phyloP scores from a whole-genome alignment of 2,113 vertebrate genomes.

The Carassius carassius region DNA sequence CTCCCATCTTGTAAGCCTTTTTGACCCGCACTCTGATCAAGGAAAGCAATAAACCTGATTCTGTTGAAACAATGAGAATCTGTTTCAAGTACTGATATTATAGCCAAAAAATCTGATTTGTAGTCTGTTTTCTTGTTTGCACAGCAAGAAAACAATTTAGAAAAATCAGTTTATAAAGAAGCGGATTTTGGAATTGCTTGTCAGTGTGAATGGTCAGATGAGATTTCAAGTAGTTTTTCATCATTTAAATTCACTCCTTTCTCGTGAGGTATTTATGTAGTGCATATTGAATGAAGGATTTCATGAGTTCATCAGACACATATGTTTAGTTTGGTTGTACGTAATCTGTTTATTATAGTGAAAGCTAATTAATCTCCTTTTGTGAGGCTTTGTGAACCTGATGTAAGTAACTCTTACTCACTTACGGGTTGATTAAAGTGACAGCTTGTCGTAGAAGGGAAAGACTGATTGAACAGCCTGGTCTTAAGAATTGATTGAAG shows the following conservation, averaged over 20 bases:
- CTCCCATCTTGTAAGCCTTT: background rate
- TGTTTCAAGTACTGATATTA: background rate
- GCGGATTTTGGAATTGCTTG: no score
- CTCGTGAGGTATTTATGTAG: background rate
- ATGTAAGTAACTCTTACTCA: background rate
- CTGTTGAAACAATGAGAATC: background rate
- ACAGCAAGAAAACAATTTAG: background rate
- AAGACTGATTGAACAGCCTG: slow-evolving; percentile 1
- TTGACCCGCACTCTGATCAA: background rate
- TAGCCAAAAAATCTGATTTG: background rate
- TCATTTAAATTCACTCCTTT: background rate
- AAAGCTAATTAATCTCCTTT: background rate
- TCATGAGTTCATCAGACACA: background rate
- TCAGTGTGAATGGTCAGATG: background rate
- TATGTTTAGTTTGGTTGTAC: background rate
- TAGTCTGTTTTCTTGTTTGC: background rate
- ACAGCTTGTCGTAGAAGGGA: slow-evolving; percentile 4
- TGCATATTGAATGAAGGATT: no score
- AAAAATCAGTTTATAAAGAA: background rate
- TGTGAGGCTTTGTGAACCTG: background rate
- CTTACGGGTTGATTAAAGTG: background rate
- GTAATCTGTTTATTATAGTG: background rate
- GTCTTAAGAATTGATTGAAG: background rate
- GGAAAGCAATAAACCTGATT: background rate
- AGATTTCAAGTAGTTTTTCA: background rate